These are phyloP conservation scores for Anhinga rufa DNA, from an alignment of 2,113 vertebrate species.

Conservation along the genomic window DNA sequence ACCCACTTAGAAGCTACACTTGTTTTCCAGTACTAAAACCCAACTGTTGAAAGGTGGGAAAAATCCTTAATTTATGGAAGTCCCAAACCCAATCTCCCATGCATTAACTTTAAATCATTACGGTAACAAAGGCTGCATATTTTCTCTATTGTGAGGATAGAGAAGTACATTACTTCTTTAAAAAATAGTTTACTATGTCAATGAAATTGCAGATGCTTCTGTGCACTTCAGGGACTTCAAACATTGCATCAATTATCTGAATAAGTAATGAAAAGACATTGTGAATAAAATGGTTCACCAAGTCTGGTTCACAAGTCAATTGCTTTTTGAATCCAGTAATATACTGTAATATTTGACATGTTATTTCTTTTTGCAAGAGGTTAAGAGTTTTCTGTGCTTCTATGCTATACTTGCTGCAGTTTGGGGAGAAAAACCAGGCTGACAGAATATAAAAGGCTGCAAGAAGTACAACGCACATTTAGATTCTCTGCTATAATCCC, in stretches of 20 bases:
- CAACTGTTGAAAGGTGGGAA: conserved; percentile 38
- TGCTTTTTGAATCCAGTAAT: conserved; percentile 24
- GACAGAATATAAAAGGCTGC: background rate
- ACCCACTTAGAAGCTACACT: background rate
- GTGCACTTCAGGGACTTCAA: conserved; percentile 45
- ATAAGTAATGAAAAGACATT: conserved; percentile 58
- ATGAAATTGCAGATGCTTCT: conserved; percentile 42
- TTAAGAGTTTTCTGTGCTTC: background rate
- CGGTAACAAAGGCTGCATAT: background rate
- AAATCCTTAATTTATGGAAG: conserved; percentile 26
- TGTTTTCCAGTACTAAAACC: background rate
- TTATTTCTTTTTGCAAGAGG: background rate
- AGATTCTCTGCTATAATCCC: conserved; percentile 2
- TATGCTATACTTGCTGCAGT: background rate
- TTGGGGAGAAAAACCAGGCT: background rate
- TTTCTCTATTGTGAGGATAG: background rate
- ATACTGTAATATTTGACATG: conserved; percentile 9
- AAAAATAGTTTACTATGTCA: conserved; percentile 35
- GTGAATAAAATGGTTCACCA: conserved; percentile 49
- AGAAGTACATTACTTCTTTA: background rate
- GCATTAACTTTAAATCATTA: conserved; percentile 8
- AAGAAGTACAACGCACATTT: background rate
- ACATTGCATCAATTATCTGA: conserved; percentile 58
- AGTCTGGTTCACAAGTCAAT: conserved; percentile 49
- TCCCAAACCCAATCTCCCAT: background rate